phyloP scores from a whole-genome alignment of 2,797 vertebrate genomes.

The Telmatherina bonti region DNA sequence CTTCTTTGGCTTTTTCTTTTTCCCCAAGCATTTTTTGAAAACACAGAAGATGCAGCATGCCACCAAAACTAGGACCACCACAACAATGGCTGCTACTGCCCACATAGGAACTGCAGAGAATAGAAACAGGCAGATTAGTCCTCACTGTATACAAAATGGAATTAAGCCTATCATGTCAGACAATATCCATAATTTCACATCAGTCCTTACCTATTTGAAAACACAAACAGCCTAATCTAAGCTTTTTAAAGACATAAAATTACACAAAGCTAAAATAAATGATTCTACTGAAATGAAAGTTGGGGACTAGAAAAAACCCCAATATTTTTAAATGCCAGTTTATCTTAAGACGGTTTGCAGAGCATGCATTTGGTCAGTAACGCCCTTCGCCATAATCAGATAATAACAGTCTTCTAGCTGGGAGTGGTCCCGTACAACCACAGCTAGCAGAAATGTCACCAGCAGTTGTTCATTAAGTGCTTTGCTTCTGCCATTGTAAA shows the following conservation, averaged over 20 bases:
- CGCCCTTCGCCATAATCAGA: constrained; percentile 51
- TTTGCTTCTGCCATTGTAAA: constrained; percentile 1
- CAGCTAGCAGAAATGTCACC: constrained; percentile 9
- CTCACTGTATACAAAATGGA: constrained; percentile 11
- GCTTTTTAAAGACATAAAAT: background rate
- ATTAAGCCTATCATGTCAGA: background rate
- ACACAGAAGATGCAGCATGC: constrained; percentile 87
- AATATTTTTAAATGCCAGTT: background rate
- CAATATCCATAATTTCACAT: too few relatives aligned
- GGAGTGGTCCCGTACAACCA: constrained; percentile 37
- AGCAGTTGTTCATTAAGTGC: constrained; percentile 36
- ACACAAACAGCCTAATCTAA: constrained; percentile 5
- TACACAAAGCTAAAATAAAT: background rate
- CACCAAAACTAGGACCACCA: constrained; percentile 84
- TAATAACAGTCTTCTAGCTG: constrained; percentile 54
- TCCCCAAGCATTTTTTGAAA: constrained; percentile 87
- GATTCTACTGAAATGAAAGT: background rate
- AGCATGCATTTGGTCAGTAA: constrained; percentile 36
- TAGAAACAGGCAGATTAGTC: constrained; percentile 5
- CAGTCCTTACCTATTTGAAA: background rate
- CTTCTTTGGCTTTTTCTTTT: constrained; percentile 90
- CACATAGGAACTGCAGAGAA: constrained; percentile 87
- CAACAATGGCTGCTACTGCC: constrained; percentile 87
- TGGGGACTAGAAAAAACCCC: background rate
- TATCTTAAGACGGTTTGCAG: constrained; percentile 27